phyloP scores from a whole-genome alignment of 2,888 invertebrate genomes.

The Volucella zonaria region DNA sequence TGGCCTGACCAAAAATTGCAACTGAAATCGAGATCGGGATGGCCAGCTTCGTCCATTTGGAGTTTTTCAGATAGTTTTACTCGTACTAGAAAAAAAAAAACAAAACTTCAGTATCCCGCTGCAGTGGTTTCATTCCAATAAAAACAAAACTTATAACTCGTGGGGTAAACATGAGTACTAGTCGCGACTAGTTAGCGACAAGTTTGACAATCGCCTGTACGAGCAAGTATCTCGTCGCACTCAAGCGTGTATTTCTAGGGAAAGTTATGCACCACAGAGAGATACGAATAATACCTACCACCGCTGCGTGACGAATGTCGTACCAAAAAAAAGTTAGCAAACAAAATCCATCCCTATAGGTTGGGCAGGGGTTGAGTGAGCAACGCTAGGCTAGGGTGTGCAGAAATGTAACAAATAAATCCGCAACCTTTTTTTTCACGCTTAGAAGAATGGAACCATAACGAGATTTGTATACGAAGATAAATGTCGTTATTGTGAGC shows the following conservation, averaged over 20 bases:
- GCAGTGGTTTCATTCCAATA: conserved; percentile 20
- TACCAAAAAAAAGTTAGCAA: conserved; percentile 32
- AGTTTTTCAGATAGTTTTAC: conserved; percentile 7
- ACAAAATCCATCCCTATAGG: conserved; percentile 1
- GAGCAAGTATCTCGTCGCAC: too few species aligned
- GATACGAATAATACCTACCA: background rate
- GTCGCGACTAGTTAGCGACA: conserved; percentile 68
- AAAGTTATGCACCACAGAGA: conserved; percentile 35
- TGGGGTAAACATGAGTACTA: conserved; percentile 47
- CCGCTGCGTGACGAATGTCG: conserved; percentile 46
- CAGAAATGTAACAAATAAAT: conserved; percentile 62
- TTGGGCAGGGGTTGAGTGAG: background rate
- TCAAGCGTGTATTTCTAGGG: conserved; percentile 18
- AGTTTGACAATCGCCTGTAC: conserved; percentile 61
- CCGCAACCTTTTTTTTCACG: conserved; percentile 50
- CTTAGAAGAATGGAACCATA: conserved; percentile 54
- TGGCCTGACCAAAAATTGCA: conserved; percentile 2
- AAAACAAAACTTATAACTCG: background rate
- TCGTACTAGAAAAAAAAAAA: background rate
- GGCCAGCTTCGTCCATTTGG: too few species aligned
- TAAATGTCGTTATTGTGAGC: conserved; percentile 62
- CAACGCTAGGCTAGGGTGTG: background rate
- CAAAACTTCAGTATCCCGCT: background rate
- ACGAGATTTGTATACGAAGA: conserved; percentile 66
- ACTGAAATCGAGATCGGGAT: background rate